Base-by-base conservation (phyloP, 2,888 invertebrate species). In the Idaea dimidiata region DNA sequence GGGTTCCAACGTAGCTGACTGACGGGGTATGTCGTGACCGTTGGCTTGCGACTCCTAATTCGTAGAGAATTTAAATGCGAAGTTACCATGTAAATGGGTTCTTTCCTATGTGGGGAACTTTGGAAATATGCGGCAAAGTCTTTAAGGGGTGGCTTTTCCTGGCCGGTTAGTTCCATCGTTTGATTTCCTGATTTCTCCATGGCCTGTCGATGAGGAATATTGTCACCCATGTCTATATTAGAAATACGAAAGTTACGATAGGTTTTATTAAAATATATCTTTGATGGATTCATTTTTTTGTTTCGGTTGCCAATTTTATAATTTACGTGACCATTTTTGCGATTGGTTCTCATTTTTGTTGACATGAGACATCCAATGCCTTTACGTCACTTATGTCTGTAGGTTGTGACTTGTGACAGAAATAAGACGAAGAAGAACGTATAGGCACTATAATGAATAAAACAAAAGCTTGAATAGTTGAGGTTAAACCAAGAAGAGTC, bases 61-160 rank as follows among this genome's bases (percentile, higher is more conserved):
- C 62, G 53, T 10, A 32, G 32, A 57, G 59, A 55, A 7, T 62
- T 56, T 31, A 72, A 66, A 57, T 82, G 81, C 0, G 83, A 81
- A 7, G 80, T 80, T 56, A 74, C 66, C 1, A 73, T 68, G 62
- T 69, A 75, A 17, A 70, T 65, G 4, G 80, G 77, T n/a, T 77
- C 73, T 16, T 31, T 59, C 59, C 66, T 63, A 61, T 62, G 61
- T n/a, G 65, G 67, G 2, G 76, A 62, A 14, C 74, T 76, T 17
- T 70, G 69, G 66, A 72, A 81, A 65, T 74, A 78, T 4, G 82
- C 78, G 14, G 79, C 59, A 58, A 81, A 83, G 63, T 85, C 84
- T 59, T 72, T 74, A 6, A 62, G 32, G 72, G 55, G 6, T 71
- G 64, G 17, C 65, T 69, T 74, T 0, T 77, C 57, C 2, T 75